Evolutionary conservation across 1,140 invertebrate species (phyloP).

Genomic region (Atta cephalotes): DNA sequence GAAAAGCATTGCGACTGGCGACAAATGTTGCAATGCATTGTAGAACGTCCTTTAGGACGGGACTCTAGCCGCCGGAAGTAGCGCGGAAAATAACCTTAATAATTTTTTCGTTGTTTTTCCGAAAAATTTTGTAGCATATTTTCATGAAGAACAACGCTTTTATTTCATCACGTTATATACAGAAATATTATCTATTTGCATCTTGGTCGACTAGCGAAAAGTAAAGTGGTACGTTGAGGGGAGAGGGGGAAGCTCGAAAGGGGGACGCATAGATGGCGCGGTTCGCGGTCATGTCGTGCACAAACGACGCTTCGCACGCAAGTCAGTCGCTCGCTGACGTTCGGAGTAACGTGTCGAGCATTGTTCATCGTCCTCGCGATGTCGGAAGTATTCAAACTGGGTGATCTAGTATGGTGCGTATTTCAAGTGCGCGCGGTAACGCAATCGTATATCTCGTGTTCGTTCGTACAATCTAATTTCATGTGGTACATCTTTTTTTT

Average conservation of each 20-base stretch:
- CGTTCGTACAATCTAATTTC: conserved; percentile 42
- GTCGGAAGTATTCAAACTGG: conserved; percentile 89
- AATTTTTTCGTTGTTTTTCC: background rate
- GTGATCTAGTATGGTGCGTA: conserved; percentile 92
- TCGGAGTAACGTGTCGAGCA: conserved; percentile 26
- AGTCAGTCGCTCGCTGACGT: conserved; percentile 84
- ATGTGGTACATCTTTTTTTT: conserved; percentile 68
- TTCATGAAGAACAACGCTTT: background rate
- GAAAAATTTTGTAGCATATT: background rate
- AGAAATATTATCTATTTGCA: too few relatives aligned
- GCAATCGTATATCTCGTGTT: background rate
- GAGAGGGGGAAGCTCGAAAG: background rate
- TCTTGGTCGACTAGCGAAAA: conserved; percentile 54
- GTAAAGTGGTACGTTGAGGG: too few relatives aligned
- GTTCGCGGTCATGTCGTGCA: conserved; percentile 77
- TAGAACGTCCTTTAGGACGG: conserved; percentile 59
- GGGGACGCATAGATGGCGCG: conserved; percentile 46
- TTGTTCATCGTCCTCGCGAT: conserved; percentile 78
- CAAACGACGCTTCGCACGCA: conserved; percentile 78
- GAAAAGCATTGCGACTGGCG: too few relatives aligned
- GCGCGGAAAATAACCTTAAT: conserved; percentile 22
- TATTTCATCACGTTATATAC: background rate
- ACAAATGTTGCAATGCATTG: background rate
- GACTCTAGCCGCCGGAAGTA: conserved; percentile 50
- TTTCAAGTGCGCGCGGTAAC: conserved; percentile 37